Evolutionary conservation across 2,797 vertebrate genomes (phyloP), one percentile per base, ranked within the genome.

Genomic region (Diceros bicornis): DNA sequence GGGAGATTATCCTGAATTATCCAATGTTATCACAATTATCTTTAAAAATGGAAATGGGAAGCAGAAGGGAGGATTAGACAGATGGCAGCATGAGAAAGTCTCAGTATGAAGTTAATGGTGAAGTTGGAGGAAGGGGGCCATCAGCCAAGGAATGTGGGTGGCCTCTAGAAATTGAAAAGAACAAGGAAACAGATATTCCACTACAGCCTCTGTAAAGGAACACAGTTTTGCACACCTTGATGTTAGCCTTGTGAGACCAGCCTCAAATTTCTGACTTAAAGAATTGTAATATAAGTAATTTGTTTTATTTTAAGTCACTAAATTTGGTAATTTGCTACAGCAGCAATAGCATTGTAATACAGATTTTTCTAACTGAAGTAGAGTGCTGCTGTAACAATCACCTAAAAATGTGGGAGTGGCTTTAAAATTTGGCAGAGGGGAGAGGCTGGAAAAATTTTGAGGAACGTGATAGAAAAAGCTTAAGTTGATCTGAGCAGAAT

Each of bases 181-280:
- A 18, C 4, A 66, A 88, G 41, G 10, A 89, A 64, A 59, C 4
- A 18, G 0, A n/a, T 61, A 37, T 5, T 12, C 4, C 21, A 2
- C 7, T 13, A n/a, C 9, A 77, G 13, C 0, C 14, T 78, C 25
- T 57, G 27, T 17, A 34, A 29, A 72, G 32, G n/a, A 75, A 20
- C 1, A 61, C 2, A 61, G 23, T 0, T 9, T 72, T 47, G 0
- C 2, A 52, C 2, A n/a, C 13, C 3, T 71, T 44, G 7, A 72
- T 10, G 72, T 82, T 55, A 66, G 11, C 4, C 7, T 27, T 57
- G 1, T 17, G 5, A 90, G 12, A 61, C 2, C 13, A 69, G 12
- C 84, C 4, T 55, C 10, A 68, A 18, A 55, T 11, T 10, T 61
- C 2, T 50, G 10, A 88, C 6, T 52, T 32, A 55, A 69, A 18